Conservation (phyloP, 1,140 invertebrate species). For the Leptopilina boulardi region DNA sequence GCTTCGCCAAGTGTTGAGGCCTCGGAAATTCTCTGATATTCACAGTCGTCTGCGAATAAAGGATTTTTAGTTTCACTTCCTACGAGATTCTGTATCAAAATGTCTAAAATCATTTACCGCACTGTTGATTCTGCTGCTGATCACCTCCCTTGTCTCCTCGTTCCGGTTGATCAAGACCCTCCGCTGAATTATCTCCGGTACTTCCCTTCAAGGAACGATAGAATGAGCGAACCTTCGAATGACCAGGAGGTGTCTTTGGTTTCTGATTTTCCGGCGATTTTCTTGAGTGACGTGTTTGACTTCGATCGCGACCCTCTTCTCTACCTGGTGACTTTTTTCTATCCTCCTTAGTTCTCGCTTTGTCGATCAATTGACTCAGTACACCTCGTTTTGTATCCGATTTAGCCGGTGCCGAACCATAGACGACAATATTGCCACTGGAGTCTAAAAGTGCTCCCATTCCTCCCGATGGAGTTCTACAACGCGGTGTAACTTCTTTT, state of each 20-base stretch:
- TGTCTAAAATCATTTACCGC: conserved; percentile 51
- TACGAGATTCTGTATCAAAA: conserved; percentile 1
- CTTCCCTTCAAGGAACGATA: conserved; percentile 60
- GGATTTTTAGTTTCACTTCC: background rate
- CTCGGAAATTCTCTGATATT: conserved; percentile 81
- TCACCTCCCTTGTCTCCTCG: conserved; percentile 61
- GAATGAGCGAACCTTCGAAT: conserved; percentile 71
- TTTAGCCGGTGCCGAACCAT: conserved; percentile 67
- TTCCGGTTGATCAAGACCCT: conserved; percentile 63
- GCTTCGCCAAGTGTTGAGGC: conserved; percentile 72
- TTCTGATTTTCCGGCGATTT: conserved; percentile 74
- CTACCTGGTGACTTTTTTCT: conserved; percentile 75
- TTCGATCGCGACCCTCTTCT: conserved; percentile 69
- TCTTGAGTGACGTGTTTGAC: conserved; percentile 69
- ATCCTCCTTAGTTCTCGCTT: conserved; percentile 76
- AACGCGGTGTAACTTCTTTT: conserved; percentile 70
- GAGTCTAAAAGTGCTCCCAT: conserved; percentile 70
- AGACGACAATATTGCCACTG: conserved; percentile 72
- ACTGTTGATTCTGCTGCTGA: conserved; percentile 58
- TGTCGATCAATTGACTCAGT: conserved; percentile 78
- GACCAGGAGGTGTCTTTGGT: conserved; percentile 73
- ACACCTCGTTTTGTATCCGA: conserved; percentile 73
- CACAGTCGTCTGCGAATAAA: conserved; percentile 75
- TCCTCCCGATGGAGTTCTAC: conserved; percentile 67
- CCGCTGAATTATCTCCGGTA: conserved; percentile 61